Evolutionary conservation across 1,140 invertebrate genomes (phyloP).

Genomic region (Neelides sp.): DNA sequence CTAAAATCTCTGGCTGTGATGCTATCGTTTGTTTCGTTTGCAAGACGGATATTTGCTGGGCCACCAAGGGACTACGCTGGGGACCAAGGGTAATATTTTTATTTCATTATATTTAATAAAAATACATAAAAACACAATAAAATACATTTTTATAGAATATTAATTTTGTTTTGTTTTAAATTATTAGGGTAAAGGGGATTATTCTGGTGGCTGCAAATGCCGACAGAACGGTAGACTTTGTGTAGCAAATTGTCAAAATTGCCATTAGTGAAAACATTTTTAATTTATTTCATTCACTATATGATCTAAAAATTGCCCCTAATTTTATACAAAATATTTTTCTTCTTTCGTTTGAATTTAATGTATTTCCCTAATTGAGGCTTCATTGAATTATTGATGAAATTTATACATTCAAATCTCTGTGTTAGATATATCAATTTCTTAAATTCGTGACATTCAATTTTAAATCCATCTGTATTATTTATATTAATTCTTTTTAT

Average conservation of each 20-base stretch:
- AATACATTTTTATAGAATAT: neutral
- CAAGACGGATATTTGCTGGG: conserved; percentile 89
- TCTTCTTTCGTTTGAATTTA: too few relatives aligned
- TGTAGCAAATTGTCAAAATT: conserved; percentile 76
- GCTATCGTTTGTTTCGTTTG: conserved; percentile 84
- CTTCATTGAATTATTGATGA: too few relatives aligned
- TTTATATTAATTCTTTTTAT: too few relatives aligned
- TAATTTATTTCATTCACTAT: too few relatives aligned
- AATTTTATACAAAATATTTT: too few relatives aligned
- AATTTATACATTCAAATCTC: too few relatives aligned
- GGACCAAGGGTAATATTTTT: conserved; percentile 64
- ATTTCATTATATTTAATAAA: conserved; percentile 36
- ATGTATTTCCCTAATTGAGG: too few relatives aligned
- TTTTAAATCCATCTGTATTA: too few relatives aligned
- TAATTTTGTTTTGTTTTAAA: conserved; percentile 7
- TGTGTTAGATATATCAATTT: too few relatives aligned
- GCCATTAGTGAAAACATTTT: conserved; percentile 50
- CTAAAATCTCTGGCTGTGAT: conserved; percentile 89
- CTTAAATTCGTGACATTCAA: too few relatives aligned
- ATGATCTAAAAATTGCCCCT: too few relatives aligned
- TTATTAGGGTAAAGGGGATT: too few relatives aligned
- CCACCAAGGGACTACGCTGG: conserved; percentile 73
- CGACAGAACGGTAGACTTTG: conserved; percentile 66
- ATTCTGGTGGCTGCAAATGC: conserved; percentile 66
- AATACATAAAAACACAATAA: neutral